A percentile compares a stretch with the other conserved stretches of the same genome.
Conservation (phyloP, 2,797 vertebrate species). For the Sebastes diploproa region DNA sequence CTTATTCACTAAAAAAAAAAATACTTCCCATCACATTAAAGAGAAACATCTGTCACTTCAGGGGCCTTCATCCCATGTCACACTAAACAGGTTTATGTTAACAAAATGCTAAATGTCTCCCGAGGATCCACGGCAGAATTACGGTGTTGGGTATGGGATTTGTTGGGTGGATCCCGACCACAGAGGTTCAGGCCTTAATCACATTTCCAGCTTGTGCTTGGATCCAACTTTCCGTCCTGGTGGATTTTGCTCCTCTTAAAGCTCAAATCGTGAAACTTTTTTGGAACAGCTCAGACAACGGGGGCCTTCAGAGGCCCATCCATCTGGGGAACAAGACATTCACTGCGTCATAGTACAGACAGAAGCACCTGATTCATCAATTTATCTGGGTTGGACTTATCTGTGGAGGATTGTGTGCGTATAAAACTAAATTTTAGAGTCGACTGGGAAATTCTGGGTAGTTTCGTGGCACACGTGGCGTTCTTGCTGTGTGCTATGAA, state of each 20-base stretch:
- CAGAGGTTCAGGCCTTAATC: constrained; percentile 70
- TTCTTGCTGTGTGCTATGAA: constrained; percentile 5
- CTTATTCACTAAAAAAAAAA: constrained; percentile 8
- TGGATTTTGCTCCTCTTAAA: constrained; percentile 51
- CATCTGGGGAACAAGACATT: constrained; percentile 34
- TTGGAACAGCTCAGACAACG: constrained; percentile 16
- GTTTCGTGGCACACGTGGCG: background rate
- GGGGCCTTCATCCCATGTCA: constrained; percentile 72
- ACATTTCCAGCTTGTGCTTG: constrained; percentile 66
- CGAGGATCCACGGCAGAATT: constrained; percentile 63
- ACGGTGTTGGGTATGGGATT: constrained; percentile 52
- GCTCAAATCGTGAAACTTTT: constrained; percentile 48
- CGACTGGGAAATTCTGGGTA: constrained; percentile 11
- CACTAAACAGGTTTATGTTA: constrained; percentile 80
- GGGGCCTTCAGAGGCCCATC: constrained; percentile 24
- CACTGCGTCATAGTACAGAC: background rate
- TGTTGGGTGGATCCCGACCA: constrained; percentile 58
- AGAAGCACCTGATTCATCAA: constrained; percentile 23
- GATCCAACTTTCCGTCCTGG: constrained; percentile 63
- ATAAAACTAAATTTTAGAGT: background rate
- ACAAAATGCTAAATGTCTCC: constrained; percentile 75
- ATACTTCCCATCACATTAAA: constrained; percentile 64
- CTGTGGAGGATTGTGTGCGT: constrained; percentile 4
- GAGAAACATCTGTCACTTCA: constrained; percentile 78
- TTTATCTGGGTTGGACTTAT: constrained; percentile 2